Evolutionary conservation across 92 coral and sea anemone species (phyloP).

Genomic region (Palythoa grandis): DNA sequence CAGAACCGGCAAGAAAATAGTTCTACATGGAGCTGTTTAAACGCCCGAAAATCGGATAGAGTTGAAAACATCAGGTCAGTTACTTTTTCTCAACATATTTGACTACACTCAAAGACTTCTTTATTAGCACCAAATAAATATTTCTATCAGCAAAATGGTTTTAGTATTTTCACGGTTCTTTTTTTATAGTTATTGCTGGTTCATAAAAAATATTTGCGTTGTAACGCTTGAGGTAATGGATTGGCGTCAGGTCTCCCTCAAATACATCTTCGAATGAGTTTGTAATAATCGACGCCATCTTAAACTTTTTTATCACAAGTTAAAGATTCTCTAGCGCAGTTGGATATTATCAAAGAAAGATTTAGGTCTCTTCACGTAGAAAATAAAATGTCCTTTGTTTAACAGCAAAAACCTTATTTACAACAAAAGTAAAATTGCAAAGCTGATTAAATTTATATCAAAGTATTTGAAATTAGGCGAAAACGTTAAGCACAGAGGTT

Average conservation of each 20-base stretch:
- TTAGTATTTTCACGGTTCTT: background rate
- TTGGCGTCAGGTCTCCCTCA: background rate
- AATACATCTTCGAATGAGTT: background rate
- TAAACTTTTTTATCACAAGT: background rate
- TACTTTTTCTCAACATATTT: background rate
- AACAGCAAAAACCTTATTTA: background rate
- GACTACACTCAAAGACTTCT: background rate
- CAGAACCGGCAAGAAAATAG: background rate
- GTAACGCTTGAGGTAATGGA: background rate
- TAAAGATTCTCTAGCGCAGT: background rate
- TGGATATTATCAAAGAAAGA: slow-evolving; percentile 9
- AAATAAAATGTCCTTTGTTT: background rate
- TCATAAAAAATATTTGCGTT: background rate
- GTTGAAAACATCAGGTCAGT: slow-evolving; percentile 2
- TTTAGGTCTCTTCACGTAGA: background rate
- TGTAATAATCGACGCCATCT: background rate
- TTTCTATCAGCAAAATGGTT: background rate
- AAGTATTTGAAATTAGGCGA: background rate
- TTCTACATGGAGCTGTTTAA: background rate
- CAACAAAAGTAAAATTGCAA: slow-evolving; percentile 10
- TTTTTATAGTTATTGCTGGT: background rate
- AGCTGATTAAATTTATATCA: background rate
- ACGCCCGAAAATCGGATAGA: background rate
- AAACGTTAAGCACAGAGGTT: too few species aligned
- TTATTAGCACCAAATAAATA: background rate